These are phyloP conservation scores for Drosophila austrosaltans DNA, from an alignment of 2,888 invertebrate genomes.

Conservation along the genomic window DNA sequence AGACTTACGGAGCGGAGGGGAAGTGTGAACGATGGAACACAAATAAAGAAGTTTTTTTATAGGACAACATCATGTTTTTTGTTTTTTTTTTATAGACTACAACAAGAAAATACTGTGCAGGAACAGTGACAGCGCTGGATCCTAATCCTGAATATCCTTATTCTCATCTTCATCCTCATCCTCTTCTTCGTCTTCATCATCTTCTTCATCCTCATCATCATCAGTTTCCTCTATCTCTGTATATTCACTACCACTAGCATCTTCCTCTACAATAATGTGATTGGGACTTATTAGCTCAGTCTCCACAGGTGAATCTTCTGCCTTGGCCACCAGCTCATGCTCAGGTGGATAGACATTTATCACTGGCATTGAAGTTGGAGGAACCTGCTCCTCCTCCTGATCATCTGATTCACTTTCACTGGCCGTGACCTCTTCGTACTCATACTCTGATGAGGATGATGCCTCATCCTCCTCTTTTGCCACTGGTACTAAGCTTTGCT, in stretches of 20 bases:
- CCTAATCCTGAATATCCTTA: slow-evolving; percentile 22
- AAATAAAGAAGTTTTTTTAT: slow-evolving; percentile 76
- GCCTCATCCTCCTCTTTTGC: not conserved
- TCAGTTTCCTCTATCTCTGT: slow-evolving; percentile 49
- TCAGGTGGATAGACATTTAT: slow-evolving; percentile 61
- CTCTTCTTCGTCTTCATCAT: slow-evolving; percentile 32
- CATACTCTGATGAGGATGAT: slow-evolving; percentile 16
- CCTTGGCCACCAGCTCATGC: slow-evolving; percentile 43
- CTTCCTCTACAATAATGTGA: slow-evolving; percentile 16
- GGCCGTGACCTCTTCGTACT: slow-evolving; percentile 17
- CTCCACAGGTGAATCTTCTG: slow-evolving; percentile 20
- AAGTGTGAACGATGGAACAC: slow-evolving; percentile 80
- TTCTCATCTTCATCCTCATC: not conserved
- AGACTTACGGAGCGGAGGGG: slow-evolving; percentile 74
- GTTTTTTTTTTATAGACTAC: slow-evolving; percentile 32
- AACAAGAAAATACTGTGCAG: slow-evolving; percentile 48
- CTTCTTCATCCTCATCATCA: slow-evolving; percentile 33
- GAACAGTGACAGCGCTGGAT: slow-evolving; percentile 42
- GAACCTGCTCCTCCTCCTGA: not conserved
- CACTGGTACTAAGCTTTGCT: too few species aligned
- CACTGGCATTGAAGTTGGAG: slow-evolving; percentile 36
- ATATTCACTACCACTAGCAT: slow-evolving; percentile 38
- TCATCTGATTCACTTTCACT: slow-evolving; percentile 12
- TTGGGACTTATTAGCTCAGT: slow-evolving; percentile 37
- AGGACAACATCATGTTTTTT: slow-evolving; percentile 39